These are phyloP conservation scores for Adelphocoris suturalis DNA, from an alignment of 2,888 invertebrate species.

Conservation along the genomic window DNA sequence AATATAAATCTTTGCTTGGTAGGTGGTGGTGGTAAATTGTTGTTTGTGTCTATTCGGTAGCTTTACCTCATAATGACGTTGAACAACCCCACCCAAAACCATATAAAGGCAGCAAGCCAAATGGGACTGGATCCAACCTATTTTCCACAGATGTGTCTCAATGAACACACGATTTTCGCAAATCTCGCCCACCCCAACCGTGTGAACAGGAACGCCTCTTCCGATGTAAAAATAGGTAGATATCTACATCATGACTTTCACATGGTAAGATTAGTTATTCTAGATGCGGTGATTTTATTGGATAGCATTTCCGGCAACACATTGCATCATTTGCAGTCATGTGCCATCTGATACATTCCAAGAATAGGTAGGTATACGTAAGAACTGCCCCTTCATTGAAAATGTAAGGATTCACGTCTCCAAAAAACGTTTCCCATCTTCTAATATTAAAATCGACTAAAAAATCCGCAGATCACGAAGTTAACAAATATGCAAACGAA, in stretches of 20 bases:
- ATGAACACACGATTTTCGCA: conserved; percentile 44
- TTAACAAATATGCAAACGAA: too few relatives aligned
- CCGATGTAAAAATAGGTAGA: conserved; percentile 6
- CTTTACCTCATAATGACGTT: conserved; percentile 14
- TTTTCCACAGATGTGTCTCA: conserved; percentile 41
- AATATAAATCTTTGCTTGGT: too few relatives aligned
- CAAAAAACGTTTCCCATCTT: too few relatives aligned
- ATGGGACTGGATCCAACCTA: conserved; percentile 47
- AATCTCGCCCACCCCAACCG: conserved; percentile 41
- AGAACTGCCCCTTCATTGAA: too few relatives aligned
- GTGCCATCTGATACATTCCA: too few relatives aligned
- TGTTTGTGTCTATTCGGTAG: not conserved
- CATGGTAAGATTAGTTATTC: not conserved
- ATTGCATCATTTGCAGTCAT: not conserved
- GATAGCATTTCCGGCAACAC: not conserved
- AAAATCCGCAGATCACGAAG: too few relatives aligned
- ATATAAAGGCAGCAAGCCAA: conserved; percentile 58
- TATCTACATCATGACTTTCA: not conserved
- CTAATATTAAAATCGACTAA: too few relatives aligned
- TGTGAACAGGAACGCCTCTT: not conserved
- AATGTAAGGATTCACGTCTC: too few relatives aligned
- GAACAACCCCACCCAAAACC: not conserved
- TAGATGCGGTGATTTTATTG: not conserved
- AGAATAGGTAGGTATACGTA: too few relatives aligned
- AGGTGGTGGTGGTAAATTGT: too few relatives aligned